Conservation (phyloP, 2,797 vertebrate genomes). For the Atherinosoma microstoma region DNA sequence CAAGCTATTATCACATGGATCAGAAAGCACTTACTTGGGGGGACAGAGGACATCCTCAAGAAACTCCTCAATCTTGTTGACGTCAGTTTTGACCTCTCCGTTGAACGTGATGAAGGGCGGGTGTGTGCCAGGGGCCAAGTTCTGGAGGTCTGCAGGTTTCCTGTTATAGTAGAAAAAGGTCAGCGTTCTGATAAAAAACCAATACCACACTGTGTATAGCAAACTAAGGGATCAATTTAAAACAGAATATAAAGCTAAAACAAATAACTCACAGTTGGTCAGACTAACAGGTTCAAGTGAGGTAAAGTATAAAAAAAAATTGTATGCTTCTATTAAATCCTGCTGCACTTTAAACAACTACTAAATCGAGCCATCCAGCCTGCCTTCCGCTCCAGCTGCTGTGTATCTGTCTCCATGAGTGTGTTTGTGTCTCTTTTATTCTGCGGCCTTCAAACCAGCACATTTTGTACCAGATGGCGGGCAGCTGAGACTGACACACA, state of each 20-base stretch:
- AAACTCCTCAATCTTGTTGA: conserved; percentile 99
- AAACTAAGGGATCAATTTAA: neutral
- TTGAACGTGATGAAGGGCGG: conserved; percentile 98
- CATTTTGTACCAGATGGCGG: conserved; percentile 71
- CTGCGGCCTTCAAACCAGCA: conserved; percentile 58
- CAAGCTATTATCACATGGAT: neutral
- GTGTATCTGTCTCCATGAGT: conserved; percentile 1
- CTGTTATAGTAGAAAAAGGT: conserved; percentile 69
- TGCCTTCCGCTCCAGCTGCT: conserved; percentile 8
- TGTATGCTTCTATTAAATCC: neutral
- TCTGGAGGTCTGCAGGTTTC: conserved; percentile 98
- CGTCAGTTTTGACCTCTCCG: conserved; percentile 96
- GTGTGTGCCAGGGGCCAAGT: conserved; percentile 97
- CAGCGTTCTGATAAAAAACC: neutral
- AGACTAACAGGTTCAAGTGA: neutral
- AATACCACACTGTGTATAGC: neutral
- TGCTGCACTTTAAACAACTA: neutral
- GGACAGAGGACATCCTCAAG: conserved; percentile 96
- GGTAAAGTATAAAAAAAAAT: neutral
- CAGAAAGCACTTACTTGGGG: conserved; percentile 89
- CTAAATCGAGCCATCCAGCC: conserved; percentile 1
- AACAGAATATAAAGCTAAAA: neutral
- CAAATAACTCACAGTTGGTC: neutral
- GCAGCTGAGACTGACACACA: conserved; percentile 65
- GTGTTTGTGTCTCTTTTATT: conserved; percentile 19